A percentile compares a stretch with the other conserved stretches of the same genome.
These are phyloP conservation scores for Ceratitis capitata DNA, from an alignment of 1,140 invertebrate species.

Conservation along the genomic window DNA sequence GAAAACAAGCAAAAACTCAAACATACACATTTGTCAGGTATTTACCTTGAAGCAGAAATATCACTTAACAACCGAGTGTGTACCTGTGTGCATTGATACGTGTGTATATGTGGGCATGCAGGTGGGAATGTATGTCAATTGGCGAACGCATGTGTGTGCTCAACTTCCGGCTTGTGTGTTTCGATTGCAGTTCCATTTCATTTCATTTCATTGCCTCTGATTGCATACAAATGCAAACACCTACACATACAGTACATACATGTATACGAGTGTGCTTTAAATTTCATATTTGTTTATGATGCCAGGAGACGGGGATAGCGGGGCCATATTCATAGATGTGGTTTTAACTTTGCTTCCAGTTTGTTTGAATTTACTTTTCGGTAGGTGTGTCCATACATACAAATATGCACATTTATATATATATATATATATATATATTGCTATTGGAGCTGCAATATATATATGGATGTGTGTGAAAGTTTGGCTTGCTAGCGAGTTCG, in stretches of 20 bases:
- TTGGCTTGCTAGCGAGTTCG: neutral
- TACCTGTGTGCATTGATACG: no score
- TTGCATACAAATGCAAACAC: no score
- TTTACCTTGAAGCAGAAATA: conserved; percentile 4
- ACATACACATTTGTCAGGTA: neutral
- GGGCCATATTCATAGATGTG: no score
- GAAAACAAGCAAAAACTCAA: neutral
- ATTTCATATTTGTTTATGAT: neutral
- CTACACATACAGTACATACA: neutral
- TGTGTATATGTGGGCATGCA: neutral
- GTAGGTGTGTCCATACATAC: no score
- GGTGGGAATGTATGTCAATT: neutral
- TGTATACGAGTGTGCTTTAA: neutral
- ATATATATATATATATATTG: no score
- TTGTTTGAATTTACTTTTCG: conserved; percentile 24
- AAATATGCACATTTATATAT: no score
- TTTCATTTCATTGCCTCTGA: neutral
- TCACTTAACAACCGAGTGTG: neutral
- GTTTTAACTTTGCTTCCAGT: conserved; percentile 17
- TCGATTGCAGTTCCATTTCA: conserved; percentile 6
- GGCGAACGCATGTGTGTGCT: neutral
- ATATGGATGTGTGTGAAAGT: neutral
- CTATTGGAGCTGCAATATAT: neutral
- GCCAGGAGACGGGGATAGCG: neutral
- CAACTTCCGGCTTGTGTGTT: conserved; percentile 14